A percentile compares a stretch with the other conserved stretches of the same genome.
Conservation (phyloP, 2,113 vertebrate genomes). For the Phoenicopterus ruber region DNA sequence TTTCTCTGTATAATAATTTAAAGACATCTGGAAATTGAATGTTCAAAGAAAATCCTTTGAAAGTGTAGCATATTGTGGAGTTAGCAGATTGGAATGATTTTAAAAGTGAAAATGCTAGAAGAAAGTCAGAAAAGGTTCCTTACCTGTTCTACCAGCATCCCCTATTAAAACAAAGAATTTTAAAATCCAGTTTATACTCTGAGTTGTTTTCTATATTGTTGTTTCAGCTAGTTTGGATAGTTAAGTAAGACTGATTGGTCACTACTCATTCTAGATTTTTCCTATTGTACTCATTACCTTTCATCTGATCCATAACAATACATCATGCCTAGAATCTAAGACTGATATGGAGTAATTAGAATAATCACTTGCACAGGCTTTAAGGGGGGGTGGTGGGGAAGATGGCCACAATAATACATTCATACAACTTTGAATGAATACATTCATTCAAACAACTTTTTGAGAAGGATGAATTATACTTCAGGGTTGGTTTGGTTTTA, state of each 20-base stretch:
- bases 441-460: background rate
- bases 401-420: background rate
- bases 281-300: background rate
- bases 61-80: slow-evolving; percentile 45
- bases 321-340: background rate
- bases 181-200: slow-evolving; percentile 62
- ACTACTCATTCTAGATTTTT: background rate
- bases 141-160: slow-evolving; percentile 67
- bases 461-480: background rate
- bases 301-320: background rate
- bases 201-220: slow-evolving; percentile 17
- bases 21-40: slow-evolving; percentile 63
- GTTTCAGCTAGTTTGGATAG: slow-evolving; percentile 28
- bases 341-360: background rate
- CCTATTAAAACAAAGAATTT: slow-evolving; percentile 72
- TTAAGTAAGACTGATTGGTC: background rate
- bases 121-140: slow-evolving; percentile 57
- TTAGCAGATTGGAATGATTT: slow-evolving; percentile 66
- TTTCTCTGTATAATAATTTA: background rate
- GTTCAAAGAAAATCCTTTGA: slow-evolving; percentile 67
- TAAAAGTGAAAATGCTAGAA: slow-evolving; percentile 55
- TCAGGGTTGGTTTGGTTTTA: background rate
- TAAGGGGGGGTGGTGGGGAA: no score
- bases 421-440: no score
- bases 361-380: background rate